Base-by-base conservation (phyloP, 2,797 vertebrate species). In the Pogoniulus pusillus region DNA sequence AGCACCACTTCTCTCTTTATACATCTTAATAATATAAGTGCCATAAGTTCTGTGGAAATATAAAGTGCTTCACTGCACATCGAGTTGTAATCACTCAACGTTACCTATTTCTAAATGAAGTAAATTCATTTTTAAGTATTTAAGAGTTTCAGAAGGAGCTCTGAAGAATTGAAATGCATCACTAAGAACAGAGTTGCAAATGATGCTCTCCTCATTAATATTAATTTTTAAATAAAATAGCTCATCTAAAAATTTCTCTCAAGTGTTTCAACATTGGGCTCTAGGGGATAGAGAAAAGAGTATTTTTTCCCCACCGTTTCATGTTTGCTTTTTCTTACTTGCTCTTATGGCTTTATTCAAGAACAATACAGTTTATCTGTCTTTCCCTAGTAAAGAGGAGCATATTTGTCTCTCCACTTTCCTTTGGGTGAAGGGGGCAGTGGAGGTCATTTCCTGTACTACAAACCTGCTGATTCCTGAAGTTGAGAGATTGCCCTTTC, bases 141-240 rank as follows among this genome's bases (percentile, higher is more conserved):
- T 69, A 62, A 57, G 47, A 62, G 53, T 62, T 88, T 71, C 74
- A 71, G 49, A 87, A 90, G 77, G 34, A 1, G 0, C 35, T 82
- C 45, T 62, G 37, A 89, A 74, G 54, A 72, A 30, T 4, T 85
- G 54, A 89, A 85, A 51, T 77, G 34, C 26, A 62, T 82, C 51
- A 41, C 29, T 77, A 60, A 77, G 43, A 79, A 77, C 26, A 91
- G 65, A 92, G 74, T 55, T 69, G 41, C 72, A 77, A 80, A 58
- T 85, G 12, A 35, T 80, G 15, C 63, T 85, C 14, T 71, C 16
- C 68, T 93, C 69, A 68, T 88, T 90, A 86, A 80, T 63, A 64
- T 11, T 79, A 35, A 87, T 85, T 74, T 55, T 74, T 37, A 86
- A 90, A 86, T 71, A 82, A 90, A 91, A 58, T 79, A 51, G 51